Evolutionary conservation across 1,140 invertebrate genomes (phyloP), one percentile per base, ranked within the genome.

Genomic region (Sitophilus oryzae): DNA sequence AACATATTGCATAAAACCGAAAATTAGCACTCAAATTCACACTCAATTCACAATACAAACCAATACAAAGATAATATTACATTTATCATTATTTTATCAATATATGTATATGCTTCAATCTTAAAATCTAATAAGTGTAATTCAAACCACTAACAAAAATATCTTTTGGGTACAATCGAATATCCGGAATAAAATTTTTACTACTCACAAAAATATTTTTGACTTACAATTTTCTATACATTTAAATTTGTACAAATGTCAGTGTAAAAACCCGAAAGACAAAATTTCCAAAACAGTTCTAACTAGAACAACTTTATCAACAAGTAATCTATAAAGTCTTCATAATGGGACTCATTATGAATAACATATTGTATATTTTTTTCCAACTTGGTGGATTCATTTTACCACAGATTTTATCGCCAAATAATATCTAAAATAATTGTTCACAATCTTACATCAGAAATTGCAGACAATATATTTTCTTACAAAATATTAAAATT

Each of bases 181-280:
- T 30, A 30, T 30, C 11, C 8, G 8, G 16, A 40, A 40, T 40
- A 40, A n/a, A 9, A 40, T 15, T 15, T 40, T 15, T 9, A 40
- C n/a, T 40, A 40, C 16, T 15, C 37, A 40, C 37, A 15, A 40
- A n/a, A 40, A 40, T 40, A 16, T 40, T 2, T n/a, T 30, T 5
- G 25, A 30, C 25, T 5, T 6, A 6, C 11, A 30, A 30, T 30
- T 6, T 6, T 20, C 40, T 42, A 42, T 18, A 15, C 2, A 19
- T 19, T 9, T 42, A 42, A 42, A 42, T 42, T 42, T 42, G 40
- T 42, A 42, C 40, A n/a, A 1, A 18, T 42, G 11, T 19, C 21
- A 42, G 40, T n/a, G 19, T 42, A 20, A 18, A 42, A 42, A 18
- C 21, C 19, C 21, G 15, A 20, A 42, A 21, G 19, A 18, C 15